Conservation (phyloP, 2,888 invertebrate species). For the Noctua janthe region DNA sequence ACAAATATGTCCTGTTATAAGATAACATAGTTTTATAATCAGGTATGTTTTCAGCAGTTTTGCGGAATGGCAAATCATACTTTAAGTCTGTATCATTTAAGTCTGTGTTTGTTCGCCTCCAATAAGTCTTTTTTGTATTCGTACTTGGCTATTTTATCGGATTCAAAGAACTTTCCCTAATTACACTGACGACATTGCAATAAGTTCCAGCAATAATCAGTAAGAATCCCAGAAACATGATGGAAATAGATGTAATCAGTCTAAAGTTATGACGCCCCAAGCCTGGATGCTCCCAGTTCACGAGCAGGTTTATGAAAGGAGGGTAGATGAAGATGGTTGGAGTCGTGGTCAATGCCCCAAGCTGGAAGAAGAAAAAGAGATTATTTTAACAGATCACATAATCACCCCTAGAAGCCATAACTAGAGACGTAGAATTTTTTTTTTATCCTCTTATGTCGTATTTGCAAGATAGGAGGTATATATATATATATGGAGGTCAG, state of each 20-base stretch:
- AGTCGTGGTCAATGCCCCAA: constrained; percentile 75
- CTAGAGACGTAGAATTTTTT: too few relatives aligned
- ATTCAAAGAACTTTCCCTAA: constrained; percentile 25
- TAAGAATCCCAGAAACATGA: constrained; percentile 67
- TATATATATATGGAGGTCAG: too few relatives aligned
- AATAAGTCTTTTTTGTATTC: not conserved
- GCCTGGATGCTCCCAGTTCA: constrained; percentile 77
- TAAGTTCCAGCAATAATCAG: constrained; percentile 69
- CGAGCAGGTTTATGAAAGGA: constrained; percentile 74
- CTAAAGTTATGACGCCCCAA: constrained; percentile 74
- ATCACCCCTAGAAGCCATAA: too few relatives aligned
- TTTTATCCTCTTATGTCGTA: too few relatives aligned
- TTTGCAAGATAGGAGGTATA: too few relatives aligned
- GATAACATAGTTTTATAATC: not conserved
- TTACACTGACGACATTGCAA: constrained; percentile 64
- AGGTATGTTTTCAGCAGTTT: rapidly evolving
- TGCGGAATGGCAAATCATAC: not conserved
- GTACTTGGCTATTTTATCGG: not conserved
- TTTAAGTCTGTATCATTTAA: not conserved
- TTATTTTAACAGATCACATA: too few relatives aligned
- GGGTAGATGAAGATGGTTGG: constrained; percentile 78
- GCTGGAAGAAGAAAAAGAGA: constrained; percentile 59
- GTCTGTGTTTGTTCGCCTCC: not conserved
- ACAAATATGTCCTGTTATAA: not conserved
- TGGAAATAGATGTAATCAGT: constrained; percentile 64